Conservation (phyloP, 2,888 invertebrate genomes). For the Pseudanteris insignis region DNA sequence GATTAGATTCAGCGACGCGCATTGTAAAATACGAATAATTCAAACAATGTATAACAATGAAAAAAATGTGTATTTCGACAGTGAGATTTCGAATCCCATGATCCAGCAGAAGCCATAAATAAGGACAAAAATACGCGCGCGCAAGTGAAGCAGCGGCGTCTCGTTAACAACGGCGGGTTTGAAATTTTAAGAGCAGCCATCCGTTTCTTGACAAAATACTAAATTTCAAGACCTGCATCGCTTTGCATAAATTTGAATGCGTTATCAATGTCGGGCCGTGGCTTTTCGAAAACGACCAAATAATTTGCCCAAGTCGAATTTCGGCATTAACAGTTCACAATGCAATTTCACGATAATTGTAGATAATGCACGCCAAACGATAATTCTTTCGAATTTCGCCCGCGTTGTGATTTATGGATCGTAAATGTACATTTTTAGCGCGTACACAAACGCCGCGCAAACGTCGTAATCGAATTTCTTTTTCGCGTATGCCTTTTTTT, state of each 20-base stretch:
- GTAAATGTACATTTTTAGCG: conserved; percentile 27
- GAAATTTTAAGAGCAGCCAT: conserved; percentile 14
- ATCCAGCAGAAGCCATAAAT: not conserved
- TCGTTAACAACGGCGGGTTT: not conserved
- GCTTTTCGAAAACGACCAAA: conserved; percentile 9
- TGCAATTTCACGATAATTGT: conserved; percentile 29
- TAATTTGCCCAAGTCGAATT: conserved; percentile 3
- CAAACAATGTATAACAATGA: too few species aligned
- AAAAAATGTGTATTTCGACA: too few species aligned
- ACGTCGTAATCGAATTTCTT: conserved; percentile 35
- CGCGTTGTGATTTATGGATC: conserved; percentile 27
- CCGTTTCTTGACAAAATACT: conserved; percentile 17
- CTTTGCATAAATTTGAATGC: conserved; percentile 24
- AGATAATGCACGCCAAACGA: conserved; percentile 19
- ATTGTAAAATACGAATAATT: too few species aligned
- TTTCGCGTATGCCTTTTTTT: conserved; percentile 10
- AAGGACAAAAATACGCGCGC: not conserved
- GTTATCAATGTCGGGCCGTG: conserved; percentile 8
- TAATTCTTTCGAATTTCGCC: conserved; percentile 17
- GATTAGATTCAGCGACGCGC: too few species aligned
- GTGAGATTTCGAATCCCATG: too few species aligned
- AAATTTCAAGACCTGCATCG: conserved; percentile 1
- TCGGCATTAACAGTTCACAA: conserved; percentile 18
- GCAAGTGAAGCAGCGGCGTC: not conserved
- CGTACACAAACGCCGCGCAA: conserved; percentile 7